Base-by-base conservation (phyloP, 2,888 invertebrate species). In the Scaptomyza tumidula region DNA sequence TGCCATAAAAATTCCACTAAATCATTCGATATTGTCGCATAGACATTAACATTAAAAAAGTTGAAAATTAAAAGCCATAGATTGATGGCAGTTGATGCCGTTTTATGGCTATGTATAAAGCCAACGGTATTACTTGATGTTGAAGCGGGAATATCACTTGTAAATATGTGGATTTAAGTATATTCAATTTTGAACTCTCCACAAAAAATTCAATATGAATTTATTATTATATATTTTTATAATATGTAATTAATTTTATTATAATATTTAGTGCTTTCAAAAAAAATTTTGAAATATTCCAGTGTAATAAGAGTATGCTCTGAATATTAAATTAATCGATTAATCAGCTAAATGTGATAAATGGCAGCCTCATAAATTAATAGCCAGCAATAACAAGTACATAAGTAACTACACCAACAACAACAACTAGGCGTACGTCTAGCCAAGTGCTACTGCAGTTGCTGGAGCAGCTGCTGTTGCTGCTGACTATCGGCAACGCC, bases 281-380 rank as follows among this genome's bases (percentile, higher is more conserved):
- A 24, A 27, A 14, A 52, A 39, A 39, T 37, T 52, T n/a, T 52
- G 2, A 39, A 14, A 27, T 39, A 27, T 52, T 52, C 14, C n/a
- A 27, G 7, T 39, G 24, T 11, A 14, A 37, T 27, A 45, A 44
- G 57, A 53, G 39, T 69, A 41, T 46, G 48, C 48, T 31, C 24
- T 45, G 53, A 39, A 75, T 69, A 61, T 54, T 48, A 63, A 69
- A 72, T 73, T 80, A 88, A 82, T 86, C 86, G 73, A 82, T 82
- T 82, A 77, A 82, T 67, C 80, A 84, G 71, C 66, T 83, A 90
- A 90, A 90, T 89, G 90, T 90, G 91, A 90, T 91, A 91, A 90
- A 91, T 89, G 82, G 88, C 88, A 82, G 80, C 77, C 75, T 78
- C 81, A 90, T 90, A 87, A 91, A 91, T 90, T 90, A 91, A 91